Conservation (phyloP, 2,113 vertebrate genomes). For the Progne subis region DNA sequence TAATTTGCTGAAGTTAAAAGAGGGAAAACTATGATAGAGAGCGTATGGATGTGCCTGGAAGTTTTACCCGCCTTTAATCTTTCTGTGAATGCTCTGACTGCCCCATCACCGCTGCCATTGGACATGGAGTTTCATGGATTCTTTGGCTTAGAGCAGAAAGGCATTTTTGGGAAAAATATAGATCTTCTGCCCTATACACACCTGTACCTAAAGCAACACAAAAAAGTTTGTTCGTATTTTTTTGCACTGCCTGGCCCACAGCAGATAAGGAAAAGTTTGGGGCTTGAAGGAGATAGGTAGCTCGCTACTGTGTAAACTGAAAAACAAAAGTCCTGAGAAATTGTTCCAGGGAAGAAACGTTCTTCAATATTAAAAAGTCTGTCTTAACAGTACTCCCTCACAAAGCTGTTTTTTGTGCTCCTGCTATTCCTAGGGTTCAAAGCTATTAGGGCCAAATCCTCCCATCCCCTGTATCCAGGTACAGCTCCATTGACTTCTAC, state of each 20-base stretch:
- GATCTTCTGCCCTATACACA: not conserved
- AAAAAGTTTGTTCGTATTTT: not conserved
- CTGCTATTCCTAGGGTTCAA: not conserved
- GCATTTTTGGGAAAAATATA: not conserved
- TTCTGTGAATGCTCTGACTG: not conserved
- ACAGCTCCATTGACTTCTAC: not conserved
- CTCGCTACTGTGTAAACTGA: not conserved
- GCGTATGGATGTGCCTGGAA: not conserved
- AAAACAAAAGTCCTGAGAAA: not conserved
- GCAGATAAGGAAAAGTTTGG: not conserved
- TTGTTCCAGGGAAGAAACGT: not conserved
- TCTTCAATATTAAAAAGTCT: not conserved
- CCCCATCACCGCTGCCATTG: not conserved
- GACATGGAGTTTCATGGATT: not conserved
- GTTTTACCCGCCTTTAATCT: not conserved
- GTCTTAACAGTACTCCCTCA: not conserved
- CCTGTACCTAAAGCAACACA: not conserved
- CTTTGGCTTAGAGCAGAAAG: not conserved
- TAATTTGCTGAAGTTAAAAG: constrained; percentile 19
- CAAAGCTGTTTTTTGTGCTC: not conserved
- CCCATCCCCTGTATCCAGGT: not conserved
- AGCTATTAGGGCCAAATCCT: not conserved
- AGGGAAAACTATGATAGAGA: not conserved
- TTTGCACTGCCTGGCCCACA: not conserved
- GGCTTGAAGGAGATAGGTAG: not conserved